Base-by-base conservation (phyloP, 2,888 invertebrate species). In the Orthonevra nobilis region DNA sequence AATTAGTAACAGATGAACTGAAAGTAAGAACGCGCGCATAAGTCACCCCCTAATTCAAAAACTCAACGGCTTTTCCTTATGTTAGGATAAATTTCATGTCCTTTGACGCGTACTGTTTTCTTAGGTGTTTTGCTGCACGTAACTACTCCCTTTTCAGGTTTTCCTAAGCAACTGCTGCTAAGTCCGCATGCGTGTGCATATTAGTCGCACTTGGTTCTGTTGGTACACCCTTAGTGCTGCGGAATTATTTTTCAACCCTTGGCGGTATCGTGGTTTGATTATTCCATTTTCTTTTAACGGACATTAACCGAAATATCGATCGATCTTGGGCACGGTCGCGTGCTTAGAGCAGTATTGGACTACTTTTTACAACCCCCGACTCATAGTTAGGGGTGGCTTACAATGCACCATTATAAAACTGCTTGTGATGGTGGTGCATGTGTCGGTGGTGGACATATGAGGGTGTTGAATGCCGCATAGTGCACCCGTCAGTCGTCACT, bases 291-390 rank as follows among this genome's bases (percentile, higher is more conserved):
- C 5, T 23, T 23, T 23, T 79, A 79, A 79, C 79, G 79, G 73
- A 68, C 52, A 56, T 79, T 73, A 79, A 79, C 72, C 44, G 79
- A 79, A 79, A 79, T 79, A 79, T 79, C 79, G 73, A 79, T 79
- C 79, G 79, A 79, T 79, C 73, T 60, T 54, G 44, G 73, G 40
- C 46, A 48, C 56, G 56, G 73, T 79, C 79, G 46, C 79, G 79
- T 79, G 79, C 79, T n/a, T 79, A 79, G 23, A 64, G 5, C 38
- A 19, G 14, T n/a, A n/a, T n/a, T n/a, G n/a, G n/a, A n/a, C n/a
- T n/a, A n/a, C n/a, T n/a, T n/a, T n/a, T 38, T 50, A n/a, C 61
- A 60, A 73, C 54, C 72, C 60, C 77, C 72, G 58, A 40, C 34
- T 26, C 20, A 28, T 26, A 26, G 34, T 60, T 60, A 72, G 44